Evolutionary conservation across 2,113 vertebrate genomes (phyloP).

Genomic region (Notarius quadriscutis): DNA sequence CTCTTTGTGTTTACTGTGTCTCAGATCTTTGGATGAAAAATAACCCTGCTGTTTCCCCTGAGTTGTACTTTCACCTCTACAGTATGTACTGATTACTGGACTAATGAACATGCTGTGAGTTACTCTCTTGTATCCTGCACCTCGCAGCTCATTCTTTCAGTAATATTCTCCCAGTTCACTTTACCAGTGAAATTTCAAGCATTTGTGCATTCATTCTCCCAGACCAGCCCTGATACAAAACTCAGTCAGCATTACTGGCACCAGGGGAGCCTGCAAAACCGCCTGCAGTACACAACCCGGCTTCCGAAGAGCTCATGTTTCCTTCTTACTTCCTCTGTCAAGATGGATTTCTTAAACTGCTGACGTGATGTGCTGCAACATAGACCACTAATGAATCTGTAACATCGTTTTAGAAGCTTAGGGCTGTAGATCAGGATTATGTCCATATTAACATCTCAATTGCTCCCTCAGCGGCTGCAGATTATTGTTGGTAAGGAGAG

Average conservation of each 20-base stretch:
- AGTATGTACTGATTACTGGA: neutral
- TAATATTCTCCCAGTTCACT: neutral
- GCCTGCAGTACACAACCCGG: neutral
- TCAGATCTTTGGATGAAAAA: neutral
- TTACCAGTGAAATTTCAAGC: neutral
- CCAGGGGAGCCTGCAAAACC: neutral
- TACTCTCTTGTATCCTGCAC: neutral
- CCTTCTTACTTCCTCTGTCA: neutral
- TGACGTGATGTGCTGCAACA: neutral
- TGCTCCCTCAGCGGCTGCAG: neutral
- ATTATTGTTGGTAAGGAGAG: neutral
- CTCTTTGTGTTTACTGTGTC: neutral
- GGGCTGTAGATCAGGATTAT: neutral
- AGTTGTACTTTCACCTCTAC: neutral
- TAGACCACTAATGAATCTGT: neutral
- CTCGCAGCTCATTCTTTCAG: neutral
- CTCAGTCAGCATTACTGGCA: neutral
- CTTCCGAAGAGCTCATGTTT: neutral
- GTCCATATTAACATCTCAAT: neutral
- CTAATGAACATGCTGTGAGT: neutral
- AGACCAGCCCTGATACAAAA: neutral
- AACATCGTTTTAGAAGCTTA: neutral
- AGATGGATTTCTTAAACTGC: neutral
- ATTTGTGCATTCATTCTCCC: neutral
- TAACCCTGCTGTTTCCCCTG: neutral